Evolutionary conservation across 2,888 invertebrate species (phyloP).

Genomic region (Frankliniella intonsa): DNA sequence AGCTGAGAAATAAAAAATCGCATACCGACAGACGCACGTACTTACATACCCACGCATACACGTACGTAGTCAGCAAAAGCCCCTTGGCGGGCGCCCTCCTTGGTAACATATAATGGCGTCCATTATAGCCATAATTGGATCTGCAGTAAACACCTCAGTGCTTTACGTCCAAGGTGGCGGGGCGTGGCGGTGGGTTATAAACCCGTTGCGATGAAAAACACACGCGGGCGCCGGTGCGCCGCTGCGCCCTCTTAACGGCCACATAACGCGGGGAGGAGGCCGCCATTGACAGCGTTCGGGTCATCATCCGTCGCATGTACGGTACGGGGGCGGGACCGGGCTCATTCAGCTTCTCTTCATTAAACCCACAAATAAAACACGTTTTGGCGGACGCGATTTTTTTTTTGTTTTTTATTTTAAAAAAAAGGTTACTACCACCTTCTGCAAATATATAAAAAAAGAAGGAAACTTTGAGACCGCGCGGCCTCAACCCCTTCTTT

Average conservation of each 20-base stretch:
- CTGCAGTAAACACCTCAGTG: conserved; percentile 17
- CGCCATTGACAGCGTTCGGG: too few relatives aligned
- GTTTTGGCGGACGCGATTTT: too few relatives aligned
- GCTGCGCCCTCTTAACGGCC: not conserved
- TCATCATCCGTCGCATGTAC: too few relatives aligned
- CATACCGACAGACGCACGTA: not conserved
- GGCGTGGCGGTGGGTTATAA: not conserved
- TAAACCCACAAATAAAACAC: too few relatives aligned
- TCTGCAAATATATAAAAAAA: too few relatives aligned
- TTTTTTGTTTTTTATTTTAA: too few relatives aligned
- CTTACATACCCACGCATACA: not conserved
- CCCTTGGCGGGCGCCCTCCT: not conserved
- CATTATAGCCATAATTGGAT: conserved; percentile 16
- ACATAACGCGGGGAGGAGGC: too few relatives aligned
- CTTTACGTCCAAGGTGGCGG: not conserved
- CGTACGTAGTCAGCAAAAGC: not conserved
- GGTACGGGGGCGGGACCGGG: too few relatives aligned
- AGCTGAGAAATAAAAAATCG: not conserved
- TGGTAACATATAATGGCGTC: not conserved
- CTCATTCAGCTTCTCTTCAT: too few relatives aligned
- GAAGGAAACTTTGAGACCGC: too few relatives aligned
- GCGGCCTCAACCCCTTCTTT: too few relatives aligned
- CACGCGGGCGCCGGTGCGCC: not conserved
- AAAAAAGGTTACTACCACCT: too few relatives aligned
- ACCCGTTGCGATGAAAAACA: not conserved